phyloP scores from a whole-genome alignment of 1,140 invertebrate species.

The Brachionus manjavacas region DNA sequence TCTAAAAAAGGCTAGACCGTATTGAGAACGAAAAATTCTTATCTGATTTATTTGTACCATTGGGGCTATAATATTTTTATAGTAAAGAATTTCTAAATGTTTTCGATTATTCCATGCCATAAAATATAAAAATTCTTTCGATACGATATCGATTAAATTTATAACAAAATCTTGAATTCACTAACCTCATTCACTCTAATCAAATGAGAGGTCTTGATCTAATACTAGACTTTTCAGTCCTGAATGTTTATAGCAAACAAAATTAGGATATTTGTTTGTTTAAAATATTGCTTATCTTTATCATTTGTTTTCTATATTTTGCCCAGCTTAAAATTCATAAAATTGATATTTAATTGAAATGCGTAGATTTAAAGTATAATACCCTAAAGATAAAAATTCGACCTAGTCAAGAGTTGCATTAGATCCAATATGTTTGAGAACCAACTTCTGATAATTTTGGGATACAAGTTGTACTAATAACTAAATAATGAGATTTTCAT shows the following conservation, averaged over 20 bases:
- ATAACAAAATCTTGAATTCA: conserved; percentile 3
- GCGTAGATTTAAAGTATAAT: not conserved
- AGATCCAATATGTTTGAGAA: not conserved
- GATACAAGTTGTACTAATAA: not conserved
- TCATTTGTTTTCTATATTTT: not conserved
- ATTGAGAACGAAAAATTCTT: not conserved
- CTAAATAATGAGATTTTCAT: not conserved
- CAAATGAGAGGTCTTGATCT: not conserved
- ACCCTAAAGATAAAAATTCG: not conserved
- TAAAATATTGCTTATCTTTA: conserved; percentile 6
- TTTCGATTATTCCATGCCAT: not conserved
- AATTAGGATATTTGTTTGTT: not conserved
- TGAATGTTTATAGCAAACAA: not conserved
- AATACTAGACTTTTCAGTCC: not conserved
- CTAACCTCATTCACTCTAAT: conserved; percentile 9
- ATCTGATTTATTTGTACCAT: not conserved
- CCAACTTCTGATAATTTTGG: not conserved
- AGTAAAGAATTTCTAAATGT: not conserved
- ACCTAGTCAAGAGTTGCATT: not conserved
- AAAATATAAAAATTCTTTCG: not conserved
- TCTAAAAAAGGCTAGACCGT: not conserved
- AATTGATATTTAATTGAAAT: conserved; percentile 1
- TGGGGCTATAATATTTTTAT: not conserved
- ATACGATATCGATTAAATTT: not conserved
- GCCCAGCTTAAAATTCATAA: not conserved